phyloP scores from a whole-genome alignment of 1,140 invertebrate species.

The Drosophila neocordata region DNA sequence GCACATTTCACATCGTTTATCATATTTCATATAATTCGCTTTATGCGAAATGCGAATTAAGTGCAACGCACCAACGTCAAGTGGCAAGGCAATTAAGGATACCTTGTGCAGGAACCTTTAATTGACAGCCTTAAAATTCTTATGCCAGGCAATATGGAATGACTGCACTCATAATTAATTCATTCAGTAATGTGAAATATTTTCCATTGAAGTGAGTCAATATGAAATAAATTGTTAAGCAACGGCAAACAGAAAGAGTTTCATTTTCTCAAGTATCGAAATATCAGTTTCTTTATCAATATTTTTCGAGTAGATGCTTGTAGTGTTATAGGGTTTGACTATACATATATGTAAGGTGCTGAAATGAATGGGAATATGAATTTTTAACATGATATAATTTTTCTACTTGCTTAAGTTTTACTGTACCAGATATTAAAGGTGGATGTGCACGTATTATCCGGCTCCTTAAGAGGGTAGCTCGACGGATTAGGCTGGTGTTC shows the following conservation, averaged over 20 bases:
- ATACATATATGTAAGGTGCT: too few relatives aligned
- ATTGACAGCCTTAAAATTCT: conserved; percentile 11
- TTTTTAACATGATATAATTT: too few relatives aligned
- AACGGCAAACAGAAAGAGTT: background rate
- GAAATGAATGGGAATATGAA: too few relatives aligned
- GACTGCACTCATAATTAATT: background rate
- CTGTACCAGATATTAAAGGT: too few relatives aligned
- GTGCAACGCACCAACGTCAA: conserved; percentile 31
- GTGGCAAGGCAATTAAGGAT: conserved; percentile 37
- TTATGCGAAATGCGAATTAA: conserved; percentile 45
- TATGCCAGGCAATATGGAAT: background rate
- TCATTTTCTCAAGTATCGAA: background rate
- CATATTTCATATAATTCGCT: conserved; percentile 33
- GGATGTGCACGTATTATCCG: too few relatives aligned
- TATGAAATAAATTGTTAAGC: background rate
- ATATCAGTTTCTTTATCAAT: background rate
- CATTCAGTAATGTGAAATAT: background rate
- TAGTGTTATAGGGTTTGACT: too few relatives aligned
- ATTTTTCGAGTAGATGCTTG: background rate
- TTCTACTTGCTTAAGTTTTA: too few relatives aligned
- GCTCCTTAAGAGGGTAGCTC: too few relatives aligned
- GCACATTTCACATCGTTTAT: conserved; percentile 51
- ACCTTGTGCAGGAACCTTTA: background rate
- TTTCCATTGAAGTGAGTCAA: background rate
- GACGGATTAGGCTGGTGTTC: too few relatives aligned